Conservation (phyloP, 2,888 invertebrate genomes). For the Drymonia ruficornis region DNA sequence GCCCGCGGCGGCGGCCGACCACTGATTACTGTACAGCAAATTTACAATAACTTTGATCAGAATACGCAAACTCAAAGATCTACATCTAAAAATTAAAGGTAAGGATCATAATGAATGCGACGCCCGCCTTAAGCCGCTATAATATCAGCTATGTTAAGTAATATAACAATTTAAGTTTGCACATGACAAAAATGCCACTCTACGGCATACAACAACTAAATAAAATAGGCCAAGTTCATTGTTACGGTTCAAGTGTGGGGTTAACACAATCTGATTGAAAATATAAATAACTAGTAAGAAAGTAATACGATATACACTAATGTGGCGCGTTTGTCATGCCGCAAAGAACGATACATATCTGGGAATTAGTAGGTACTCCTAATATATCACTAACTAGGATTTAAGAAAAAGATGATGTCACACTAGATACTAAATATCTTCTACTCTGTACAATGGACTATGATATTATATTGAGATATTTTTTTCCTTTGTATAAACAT, state of each 20-base stretch:
- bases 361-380: slow-evolving; percentile 70
- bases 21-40: slow-evolving; percentile 75
- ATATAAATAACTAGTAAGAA: slow-evolving; percentile 48
- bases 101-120: slow-evolving; percentile 68
- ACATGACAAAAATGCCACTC: slow-evolving; percentile 72
- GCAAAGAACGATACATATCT: slow-evolving; percentile 70
- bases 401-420: slow-evolving; percentile 71
- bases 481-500: slow-evolving; percentile 80
- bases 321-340: slow-evolving; percentile 72
- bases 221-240: slow-evolving; percentile 80
- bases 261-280: slow-evolving; percentile 67
- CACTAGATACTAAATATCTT: slow-evolving; percentile 71
- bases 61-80: slow-evolving; percentile 80
- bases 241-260: slow-evolving; percentile 68
- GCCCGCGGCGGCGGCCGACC: slow-evolving; percentile 60
- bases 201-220: slow-evolving; percentile 55
- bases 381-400: slow-evolving; percentile 77
- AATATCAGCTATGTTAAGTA: slow-evolving; percentile 80
- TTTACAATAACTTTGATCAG: slow-evolving; percentile 82
- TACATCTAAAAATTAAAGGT: slow-evolving; percentile 76
- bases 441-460: slow-evolving; percentile 83
- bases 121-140: slow-evolving; percentile 81
- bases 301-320: slow-evolving; percentile 50
- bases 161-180: slow-evolving; percentile 70
- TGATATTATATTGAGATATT: slow-evolving; percentile 81